Conservation (phyloP, 1,140 invertebrate species). For the Saxidomus purpurata region DNA sequence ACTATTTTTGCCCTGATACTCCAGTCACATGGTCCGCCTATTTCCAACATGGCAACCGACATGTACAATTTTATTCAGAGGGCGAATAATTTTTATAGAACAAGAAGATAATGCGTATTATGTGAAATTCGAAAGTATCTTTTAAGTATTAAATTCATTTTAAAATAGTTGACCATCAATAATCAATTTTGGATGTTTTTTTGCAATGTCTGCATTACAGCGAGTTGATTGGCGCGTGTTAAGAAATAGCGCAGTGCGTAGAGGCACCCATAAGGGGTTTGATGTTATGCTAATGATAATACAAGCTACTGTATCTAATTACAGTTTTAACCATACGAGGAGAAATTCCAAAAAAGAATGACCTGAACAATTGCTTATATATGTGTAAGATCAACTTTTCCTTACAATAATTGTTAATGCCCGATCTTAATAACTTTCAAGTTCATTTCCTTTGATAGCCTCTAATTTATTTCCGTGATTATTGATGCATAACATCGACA, state of each 20-base stretch:
- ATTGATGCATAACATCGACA: conserved; percentile 25
- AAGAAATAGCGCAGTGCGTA: conserved; percentile 56
- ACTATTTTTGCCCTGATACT: conserved; percentile 69
- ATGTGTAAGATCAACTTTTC: no score
- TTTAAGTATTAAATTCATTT: background rate
- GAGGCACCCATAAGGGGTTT: background rate
- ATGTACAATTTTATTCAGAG: conserved; percentile 63
- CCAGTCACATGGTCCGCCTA: conserved; percentile 78
- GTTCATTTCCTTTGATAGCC: conserved; percentile 1
- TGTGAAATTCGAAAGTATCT: background rate
- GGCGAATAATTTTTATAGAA: conserved; percentile 4
- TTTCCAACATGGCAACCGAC: conserved; percentile 80
- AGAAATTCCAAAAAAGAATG: no score
- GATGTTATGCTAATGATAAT: no score
- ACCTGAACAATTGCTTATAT: no score
- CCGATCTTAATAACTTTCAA: no score
- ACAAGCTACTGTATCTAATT: no score
- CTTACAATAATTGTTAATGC: no score
- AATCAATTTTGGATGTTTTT: background rate
- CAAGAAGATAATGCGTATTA: background rate
- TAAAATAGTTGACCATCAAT: background rate
- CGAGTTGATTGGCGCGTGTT: conserved; percentile 53
- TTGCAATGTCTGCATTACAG: background rate
- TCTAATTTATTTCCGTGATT: conserved; percentile 61
- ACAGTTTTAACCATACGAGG: no score